phyloP scores from a whole-genome alignment of 2,888 invertebrate species.

The Cosmia pyralina region DNA sequence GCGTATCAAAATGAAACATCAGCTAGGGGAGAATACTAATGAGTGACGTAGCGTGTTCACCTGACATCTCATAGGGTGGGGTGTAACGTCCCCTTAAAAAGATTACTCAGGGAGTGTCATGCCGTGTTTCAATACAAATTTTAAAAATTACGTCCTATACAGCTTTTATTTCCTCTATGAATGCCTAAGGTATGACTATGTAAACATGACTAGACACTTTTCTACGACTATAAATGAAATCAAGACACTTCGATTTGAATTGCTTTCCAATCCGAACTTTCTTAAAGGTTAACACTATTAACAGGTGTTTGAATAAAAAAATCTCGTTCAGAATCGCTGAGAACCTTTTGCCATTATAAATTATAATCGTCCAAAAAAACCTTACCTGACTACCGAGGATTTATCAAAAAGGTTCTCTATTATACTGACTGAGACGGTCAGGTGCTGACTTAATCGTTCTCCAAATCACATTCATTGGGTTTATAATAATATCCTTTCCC shows the following conservation, averaged over 20 bases:
- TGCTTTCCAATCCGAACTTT: slow-evolving; percentile 67
- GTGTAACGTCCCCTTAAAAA: slow-evolving; percentile 63
- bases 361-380: slow-evolving; percentile 69
- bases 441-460: slow-evolving; percentile 81
- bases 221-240: slow-evolving; percentile 48
- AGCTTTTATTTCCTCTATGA: slow-evolving; percentile 26
- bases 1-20: slow-evolving; percentile 74
- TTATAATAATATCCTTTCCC: slow-evolving; percentile 78
- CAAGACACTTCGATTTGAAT: slow-evolving; percentile 62
- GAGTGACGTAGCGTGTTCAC: slow-evolving; percentile 77
- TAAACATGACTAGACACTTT: slow-evolving; percentile 57
- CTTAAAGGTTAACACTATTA: slow-evolving; percentile 65
- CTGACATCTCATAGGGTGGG: slow-evolving; percentile 71
- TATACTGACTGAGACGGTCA: slow-evolving; percentile 73
- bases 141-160: slow-evolving; percentile 13
- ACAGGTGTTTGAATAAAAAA: slow-evolving; percentile 64
- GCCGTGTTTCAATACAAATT: slow-evolving; percentile 51
- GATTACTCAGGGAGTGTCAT: slow-evolving; percentile 61
- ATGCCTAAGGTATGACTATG: slow-evolving; percentile 23
- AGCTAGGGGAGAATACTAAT: slow-evolving; percentile 77
- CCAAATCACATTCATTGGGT: slow-evolving; percentile 70
- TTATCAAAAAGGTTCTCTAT: slow-evolving; percentile 71
- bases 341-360: slow-evolving; percentile 49
- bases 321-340: slow-evolving; percentile 39
- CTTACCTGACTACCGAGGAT: slow-evolving; percentile 79